Evolutionary conservation across 2,888 invertebrate genomes (phyloP), one percentile per base, ranked within the genome.

Genomic region (Cremastinae sp.): DNA sequence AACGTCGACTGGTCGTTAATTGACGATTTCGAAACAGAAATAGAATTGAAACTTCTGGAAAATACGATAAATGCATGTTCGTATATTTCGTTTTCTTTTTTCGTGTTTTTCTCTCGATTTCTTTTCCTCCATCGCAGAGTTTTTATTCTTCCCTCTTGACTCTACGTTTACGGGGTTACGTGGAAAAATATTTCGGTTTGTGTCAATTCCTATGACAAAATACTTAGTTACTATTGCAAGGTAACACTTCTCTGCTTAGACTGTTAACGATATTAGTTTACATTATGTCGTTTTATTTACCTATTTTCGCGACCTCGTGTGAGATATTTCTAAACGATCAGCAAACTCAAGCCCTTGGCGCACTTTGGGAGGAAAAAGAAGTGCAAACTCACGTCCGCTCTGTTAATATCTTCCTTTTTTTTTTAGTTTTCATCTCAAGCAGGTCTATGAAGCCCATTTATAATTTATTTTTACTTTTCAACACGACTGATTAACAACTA

Each of bases 171-270:
- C 74, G 72, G 78, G 73, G 74, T 78, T 78, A 81, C 56, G 81
- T 87, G 85, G 82, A 88, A 88, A 87, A 87, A 86, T 88, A 87
- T 84, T 80, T 80, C 69, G 79, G 80, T 84, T 80, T 78, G 78
- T 76, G 79, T 84, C 83, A 85, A 85, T 86, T 84, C 82, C 84
- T 85, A 83, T 84, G 77, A 77, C 77, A 77, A 77, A 77, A 77
- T 77, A 77, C 72, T 69, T 61, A 74, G 65, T 77, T 65, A 74
- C 79, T 80, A 79, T 79, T 78, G 79, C 75, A 74, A 77, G 79
- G 72, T 78, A 80, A 77, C 73, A 64, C 14, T 64, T 70, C 51
- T 47, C 51, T 36, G 43, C 51, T 74, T 74, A 78, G 78, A 71
- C 75, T 68, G 58, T 53, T 70, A 65, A 53, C 69, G 68, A 53